Evolutionary conservation across 2,113 vertebrate species (phyloP).

Genomic region (Suricata suricatta): DNA sequence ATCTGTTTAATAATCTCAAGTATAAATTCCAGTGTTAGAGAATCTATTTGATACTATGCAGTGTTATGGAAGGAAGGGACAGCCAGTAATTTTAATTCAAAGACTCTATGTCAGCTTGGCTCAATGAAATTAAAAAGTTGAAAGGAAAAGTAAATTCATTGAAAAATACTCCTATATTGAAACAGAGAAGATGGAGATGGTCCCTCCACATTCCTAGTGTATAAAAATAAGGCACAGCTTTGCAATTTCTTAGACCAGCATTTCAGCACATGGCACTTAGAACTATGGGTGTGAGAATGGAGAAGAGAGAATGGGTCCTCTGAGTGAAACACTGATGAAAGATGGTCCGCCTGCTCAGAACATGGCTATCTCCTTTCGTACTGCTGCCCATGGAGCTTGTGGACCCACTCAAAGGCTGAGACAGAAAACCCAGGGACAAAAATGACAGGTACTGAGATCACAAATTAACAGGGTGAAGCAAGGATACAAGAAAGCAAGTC

Average conservation of each 20-base stretch:
- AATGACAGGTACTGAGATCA: background rate
- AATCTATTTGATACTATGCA: background rate
- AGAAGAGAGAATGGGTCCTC: background rate
- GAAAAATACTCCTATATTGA: background rate
- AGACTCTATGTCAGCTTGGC: background rate
- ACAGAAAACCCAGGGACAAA: background rate
- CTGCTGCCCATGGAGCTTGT: background rate
- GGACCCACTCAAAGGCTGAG: background rate
- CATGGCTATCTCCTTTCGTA: background rate
- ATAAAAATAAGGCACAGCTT: background rate
- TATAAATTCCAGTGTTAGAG: background rate
- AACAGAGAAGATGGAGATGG: background rate
- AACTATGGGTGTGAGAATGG: background rate
- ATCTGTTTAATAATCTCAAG: constrained; percentile 10
- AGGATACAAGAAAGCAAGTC: background rate
- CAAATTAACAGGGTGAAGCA: background rate
- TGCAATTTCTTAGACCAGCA: background rate
- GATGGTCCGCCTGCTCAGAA: no score
- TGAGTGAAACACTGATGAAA: background rate
- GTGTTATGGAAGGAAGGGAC: background rate
- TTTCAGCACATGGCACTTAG: background rate
- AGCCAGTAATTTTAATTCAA: background rate
- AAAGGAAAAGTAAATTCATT: background rate
- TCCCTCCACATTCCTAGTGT: no score
- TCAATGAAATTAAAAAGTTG: background rate